These are phyloP conservation scores for Thalassaphorura encarpata DNA, from an alignment of 1,140 invertebrate species.

Conservation along the genomic window DNA sequence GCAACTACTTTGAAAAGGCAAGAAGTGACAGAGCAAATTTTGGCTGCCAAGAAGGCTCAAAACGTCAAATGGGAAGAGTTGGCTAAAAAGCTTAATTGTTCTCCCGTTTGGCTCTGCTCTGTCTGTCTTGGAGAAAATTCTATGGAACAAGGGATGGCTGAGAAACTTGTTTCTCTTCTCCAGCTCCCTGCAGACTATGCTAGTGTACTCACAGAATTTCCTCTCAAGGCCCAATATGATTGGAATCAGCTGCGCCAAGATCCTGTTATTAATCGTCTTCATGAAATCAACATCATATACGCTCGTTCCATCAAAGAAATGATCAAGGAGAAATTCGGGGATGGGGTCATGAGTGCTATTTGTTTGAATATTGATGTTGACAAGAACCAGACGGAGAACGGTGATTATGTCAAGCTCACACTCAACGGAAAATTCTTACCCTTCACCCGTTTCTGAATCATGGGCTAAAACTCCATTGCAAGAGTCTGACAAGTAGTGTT, in stretches of 20 bases:
- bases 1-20: no score
- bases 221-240: constrained; percentile 27
- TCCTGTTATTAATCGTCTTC: constrained; percentile 35
- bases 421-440: constrained; percentile 37
- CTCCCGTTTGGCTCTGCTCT: constrained; percentile 35
- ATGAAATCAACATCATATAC: constrained; percentile 36
- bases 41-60: constrained; percentile 16
- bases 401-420: constrained; percentile 36
- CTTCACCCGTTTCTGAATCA: constrained; percentile 22
- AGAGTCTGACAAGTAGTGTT: background rate
- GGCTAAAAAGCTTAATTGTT: constrained; percentile 29
- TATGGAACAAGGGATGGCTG: constrained; percentile 1
- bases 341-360: constrained; percentile 40
- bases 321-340: constrained; percentile 39
- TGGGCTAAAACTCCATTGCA: background rate
- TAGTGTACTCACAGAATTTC: constrained; percentile 20
- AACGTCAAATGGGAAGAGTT: constrained; percentile 34
- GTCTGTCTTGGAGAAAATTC: constrained; percentile 36
- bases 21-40: background rate
- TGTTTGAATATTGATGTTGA: constrained; percentile 37
- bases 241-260: constrained; percentile 29
- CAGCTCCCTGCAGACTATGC: constrained; percentile 5
- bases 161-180: constrained; percentile 17
- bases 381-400: constrained; percentile 27
- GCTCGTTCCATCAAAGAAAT: constrained; percentile 36